Conservation (phyloP, 64 coral and sea anemone genomes). For the Platygyra sinensis region DNA sequence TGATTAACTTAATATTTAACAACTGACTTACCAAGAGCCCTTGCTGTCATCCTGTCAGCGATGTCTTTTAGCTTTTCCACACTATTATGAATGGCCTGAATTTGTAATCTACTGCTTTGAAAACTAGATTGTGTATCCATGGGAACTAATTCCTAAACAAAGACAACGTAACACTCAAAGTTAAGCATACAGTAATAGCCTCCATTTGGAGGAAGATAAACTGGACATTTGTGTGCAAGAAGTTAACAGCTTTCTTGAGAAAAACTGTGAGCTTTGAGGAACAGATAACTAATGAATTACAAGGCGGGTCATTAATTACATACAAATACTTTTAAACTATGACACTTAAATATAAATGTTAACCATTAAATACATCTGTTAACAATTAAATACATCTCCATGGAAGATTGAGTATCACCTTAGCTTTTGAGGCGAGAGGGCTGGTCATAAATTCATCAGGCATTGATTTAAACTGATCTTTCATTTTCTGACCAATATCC, state of each 20-base stretch:
- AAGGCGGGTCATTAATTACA: no score
- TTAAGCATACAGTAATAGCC: no score
- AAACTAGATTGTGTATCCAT: conserved; percentile 92
- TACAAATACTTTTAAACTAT: no score
- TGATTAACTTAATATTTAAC: no score
- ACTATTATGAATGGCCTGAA: conserved; percentile 82
- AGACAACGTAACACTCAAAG: neutral
- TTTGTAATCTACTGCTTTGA: conserved; percentile 78
- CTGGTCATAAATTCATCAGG: conserved; percentile 99
- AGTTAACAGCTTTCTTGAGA: no score
- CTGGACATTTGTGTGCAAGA: no score
- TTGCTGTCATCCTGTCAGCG: conserved; percentile 75
- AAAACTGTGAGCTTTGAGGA: no score
- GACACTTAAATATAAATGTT: no score
- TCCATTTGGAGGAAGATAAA: no score
- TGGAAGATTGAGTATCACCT: conserved; percentile 18
- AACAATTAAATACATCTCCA: no score
- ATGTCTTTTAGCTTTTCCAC: conserved; percentile 85
- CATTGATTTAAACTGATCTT: conserved; percentile 90
- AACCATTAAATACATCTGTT: no score
- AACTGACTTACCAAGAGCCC: conserved; percentile 70
- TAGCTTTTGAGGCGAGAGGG: conserved; percentile 79
- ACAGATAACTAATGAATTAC: no score
- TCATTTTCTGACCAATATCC: conserved; percentile 98
- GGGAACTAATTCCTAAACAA: conserved; percentile 80